Evolutionary conservation across 1,140 invertebrate genomes (phyloP).

Genomic region (Plodia interpunctella): DNA sequence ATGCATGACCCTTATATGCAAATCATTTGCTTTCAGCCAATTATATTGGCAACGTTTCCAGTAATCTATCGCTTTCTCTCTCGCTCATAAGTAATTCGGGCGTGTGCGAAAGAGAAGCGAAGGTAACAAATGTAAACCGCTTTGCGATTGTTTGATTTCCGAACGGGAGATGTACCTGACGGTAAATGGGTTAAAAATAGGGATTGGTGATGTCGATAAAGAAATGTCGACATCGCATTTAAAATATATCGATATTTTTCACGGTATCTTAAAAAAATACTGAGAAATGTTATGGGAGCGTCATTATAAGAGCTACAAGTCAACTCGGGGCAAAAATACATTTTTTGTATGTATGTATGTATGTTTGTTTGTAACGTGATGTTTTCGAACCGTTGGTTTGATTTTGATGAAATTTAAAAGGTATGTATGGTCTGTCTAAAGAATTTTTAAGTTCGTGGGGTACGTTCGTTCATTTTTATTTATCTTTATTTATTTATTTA

Average conservation of each 20-base stretch:
- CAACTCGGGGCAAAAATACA: too few species aligned
- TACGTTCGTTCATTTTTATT: too few species aligned
- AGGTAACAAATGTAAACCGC: slow-evolving; percentile 10
- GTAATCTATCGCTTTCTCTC: not conserved
- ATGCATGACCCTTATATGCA: not conserved
- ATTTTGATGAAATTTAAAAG: too few species aligned
- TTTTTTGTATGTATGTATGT: too few species aligned
- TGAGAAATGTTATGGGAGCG: not conserved
- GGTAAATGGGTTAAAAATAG: slow-evolving; percentile 10
- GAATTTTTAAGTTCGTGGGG: too few species aligned
- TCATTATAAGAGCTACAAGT: too few species aligned
- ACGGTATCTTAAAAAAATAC: not conserved
- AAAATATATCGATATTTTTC: not conserved
- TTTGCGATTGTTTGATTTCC: slow-evolving; percentile 14
- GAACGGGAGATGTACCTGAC: slow-evolving; percentile 7
- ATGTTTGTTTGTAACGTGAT: too few species aligned
- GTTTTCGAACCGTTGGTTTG: too few species aligned
- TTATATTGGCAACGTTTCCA: slow-evolving; percentile 10
- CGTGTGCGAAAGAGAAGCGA: not conserved
- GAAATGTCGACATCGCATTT: too few species aligned
- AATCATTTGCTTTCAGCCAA: slow-evolving; percentile 3
- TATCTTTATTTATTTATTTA: too few species aligned
- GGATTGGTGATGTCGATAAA: not conserved
- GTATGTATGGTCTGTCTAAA: too few species aligned
- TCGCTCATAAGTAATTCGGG: not conserved